Conservation (phyloP, 2,113 vertebrate genomes). For the Tachuris rubrigastra region DNA sequence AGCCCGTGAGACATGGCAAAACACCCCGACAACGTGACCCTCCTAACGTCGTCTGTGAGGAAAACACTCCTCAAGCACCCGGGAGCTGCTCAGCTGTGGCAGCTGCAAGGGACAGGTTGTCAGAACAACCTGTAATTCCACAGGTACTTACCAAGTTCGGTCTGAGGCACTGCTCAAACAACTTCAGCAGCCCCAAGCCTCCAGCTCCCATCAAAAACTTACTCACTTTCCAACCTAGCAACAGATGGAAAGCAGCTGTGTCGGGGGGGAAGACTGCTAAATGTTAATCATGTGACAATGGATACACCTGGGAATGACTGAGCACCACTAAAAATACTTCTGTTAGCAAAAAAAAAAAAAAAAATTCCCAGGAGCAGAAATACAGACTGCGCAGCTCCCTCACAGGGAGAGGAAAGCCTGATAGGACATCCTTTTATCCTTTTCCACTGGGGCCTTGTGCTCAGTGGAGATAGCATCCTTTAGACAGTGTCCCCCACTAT, state of each 20-base stretch:
- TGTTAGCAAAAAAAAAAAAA: background rate
- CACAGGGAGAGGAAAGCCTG: background rate
- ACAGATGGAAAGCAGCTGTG: background rate
- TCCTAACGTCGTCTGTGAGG: background rate
- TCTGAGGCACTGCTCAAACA: background rate
- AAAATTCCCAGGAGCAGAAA: background rate
- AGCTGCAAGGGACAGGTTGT: background rate
- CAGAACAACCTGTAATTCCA: background rate
- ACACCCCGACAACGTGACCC: fast-evolving
- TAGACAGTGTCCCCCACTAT: too few species aligned
- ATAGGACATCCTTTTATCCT: background rate
- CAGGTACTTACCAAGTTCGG: background rate
- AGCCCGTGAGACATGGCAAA: background rate
- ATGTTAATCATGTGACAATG: background rate
- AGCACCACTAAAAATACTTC: background rate
- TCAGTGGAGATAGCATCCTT: background rate
- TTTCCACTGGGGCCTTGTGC: background rate
- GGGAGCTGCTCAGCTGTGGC: background rate
- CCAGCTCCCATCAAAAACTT: background rate
- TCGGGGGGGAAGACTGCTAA: background rate
- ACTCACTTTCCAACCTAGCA: background rate
- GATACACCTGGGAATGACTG: background rate
- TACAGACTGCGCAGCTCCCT: background rate
- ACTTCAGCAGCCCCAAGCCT: background rate
- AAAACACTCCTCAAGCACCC: background rate